Percentiles rank a stretch among this genome's conserved stretches.
These are phyloP conservation scores for Eupithecia dodoneata DNA, from an alignment of 2,888 invertebrate genomes.

Conservation along the genomic window DNA sequence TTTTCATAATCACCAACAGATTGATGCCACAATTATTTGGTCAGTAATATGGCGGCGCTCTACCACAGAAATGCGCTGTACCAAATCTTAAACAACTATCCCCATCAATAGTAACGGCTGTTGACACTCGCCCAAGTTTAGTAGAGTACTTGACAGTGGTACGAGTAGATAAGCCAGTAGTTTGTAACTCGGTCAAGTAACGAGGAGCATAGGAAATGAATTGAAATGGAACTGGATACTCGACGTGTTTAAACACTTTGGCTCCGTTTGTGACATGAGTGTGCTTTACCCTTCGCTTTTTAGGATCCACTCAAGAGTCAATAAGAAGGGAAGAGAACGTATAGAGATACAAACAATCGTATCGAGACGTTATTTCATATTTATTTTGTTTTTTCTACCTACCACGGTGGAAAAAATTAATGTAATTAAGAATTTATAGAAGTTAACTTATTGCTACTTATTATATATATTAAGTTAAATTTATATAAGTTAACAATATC, in stretches of 20 bases:
- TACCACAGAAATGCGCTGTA: background rate
- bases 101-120: background rate
- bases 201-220: constrained; percentile 8
- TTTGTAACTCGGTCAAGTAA: constrained; percentile 20
- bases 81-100: background rate
- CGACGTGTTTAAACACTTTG: constrained; percentile 1
- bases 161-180: constrained; percentile 13
- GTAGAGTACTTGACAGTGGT: constrained; percentile 16
- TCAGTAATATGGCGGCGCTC: background rate
- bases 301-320: background rate
- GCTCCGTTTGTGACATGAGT: background rate
- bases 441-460: no score
- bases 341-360: no score
- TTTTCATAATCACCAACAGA: no score
- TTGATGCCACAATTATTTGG: no score
- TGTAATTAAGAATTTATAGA: no score
- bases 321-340: background rate
- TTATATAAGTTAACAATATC: no score
- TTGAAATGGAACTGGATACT: constrained; percentile 12
- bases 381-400: no score
- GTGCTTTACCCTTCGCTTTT: background rate
- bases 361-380: no score
- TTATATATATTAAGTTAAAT: no score
- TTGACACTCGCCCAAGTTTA: constrained; percentile 2
- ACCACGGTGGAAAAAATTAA: no score